Base-by-base conservation (phyloP, 2,888 invertebrate genomes). In the Andrena dorsata region DNA sequence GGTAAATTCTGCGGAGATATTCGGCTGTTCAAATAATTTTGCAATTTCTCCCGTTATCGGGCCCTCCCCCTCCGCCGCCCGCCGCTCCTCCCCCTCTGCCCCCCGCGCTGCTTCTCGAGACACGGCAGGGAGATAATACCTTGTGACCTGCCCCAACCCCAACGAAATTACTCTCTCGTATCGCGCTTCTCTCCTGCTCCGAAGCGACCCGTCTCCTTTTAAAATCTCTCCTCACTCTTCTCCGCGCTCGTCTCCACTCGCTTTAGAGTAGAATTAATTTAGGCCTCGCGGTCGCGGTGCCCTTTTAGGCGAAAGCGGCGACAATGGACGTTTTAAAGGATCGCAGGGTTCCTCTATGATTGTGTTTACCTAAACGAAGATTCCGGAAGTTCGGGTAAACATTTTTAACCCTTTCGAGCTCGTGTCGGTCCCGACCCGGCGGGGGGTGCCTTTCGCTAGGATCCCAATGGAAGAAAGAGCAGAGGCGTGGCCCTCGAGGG, bases 101-200 rank as follows among this genome's bases (percentile, higher is more conserved):
- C 41, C 26, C 28, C 49, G 26, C 35, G n/a, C 5, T 20, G 23
- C 49, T 56, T 26, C 56, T 51, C 69, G 49, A 47, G 60, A 20
- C 41, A 26, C 51, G 26, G 32, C 28, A 63, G 63, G 53, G 26
- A 78, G 86, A 88, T 85, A 88, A 84, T 84, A 83, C 70, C 88
- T 86, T 89, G 86, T 91, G 92, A 92, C 92, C 91, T 91, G 92
- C 92, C 92, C 88, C 92, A 92, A 91, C 88, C 90, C 89, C 89
- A 86, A 89, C 88, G 76, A 90, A 91, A 91, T 91, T 88, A 89
- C 78, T 63, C 63, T 70, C 76, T 56, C 70, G 66, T 87, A 85
- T 82, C 86, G 28, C 51, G 7, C 32, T 20, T 53, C 32, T 56
- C 26, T 68, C 66, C 65, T 63, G 65, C 60, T 35, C 13, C 2